Percentiles rank a stretch among this genome's conserved stretches.
Conservation (phyloP, 2,888 invertebrate genomes). For the Drosophila nr. perissopoda region DNA sequence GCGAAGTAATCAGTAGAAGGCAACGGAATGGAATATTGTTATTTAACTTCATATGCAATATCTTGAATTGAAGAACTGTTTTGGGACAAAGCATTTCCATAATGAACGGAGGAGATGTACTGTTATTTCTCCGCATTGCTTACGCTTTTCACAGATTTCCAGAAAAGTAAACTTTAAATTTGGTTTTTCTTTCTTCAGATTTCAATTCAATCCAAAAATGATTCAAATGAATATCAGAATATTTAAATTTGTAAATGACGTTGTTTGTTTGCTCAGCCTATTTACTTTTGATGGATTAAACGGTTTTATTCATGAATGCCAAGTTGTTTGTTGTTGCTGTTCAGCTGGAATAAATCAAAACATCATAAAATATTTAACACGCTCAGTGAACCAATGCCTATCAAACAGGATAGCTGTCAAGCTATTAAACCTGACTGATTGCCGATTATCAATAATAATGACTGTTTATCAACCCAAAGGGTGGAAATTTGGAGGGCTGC, state of each 20-base stretch:
- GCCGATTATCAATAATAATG: not conserved
- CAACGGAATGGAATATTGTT: not conserved
- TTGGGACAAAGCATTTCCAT: not conserved
- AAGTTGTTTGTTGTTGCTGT: conserved; percentile 8
- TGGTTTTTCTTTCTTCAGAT: not conserved
- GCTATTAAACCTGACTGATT: not conserved
- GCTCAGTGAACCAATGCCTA: conserved; percentile 3
- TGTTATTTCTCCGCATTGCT: not conserved
- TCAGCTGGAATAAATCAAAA: conserved; percentile 9
- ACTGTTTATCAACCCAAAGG: not conserved
- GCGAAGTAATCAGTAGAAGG: not conserved
- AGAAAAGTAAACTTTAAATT: not conserved
- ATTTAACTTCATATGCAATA: not conserved
- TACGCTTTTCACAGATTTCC: too few species aligned
- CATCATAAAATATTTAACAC: conserved; percentile 19
- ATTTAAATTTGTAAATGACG: conserved; percentile 15
- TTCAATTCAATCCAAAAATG: not conserved
- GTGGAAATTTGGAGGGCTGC: not conserved
- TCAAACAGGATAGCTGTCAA: conserved; percentile 2
- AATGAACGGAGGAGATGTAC: not conserved
- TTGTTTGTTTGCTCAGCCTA: not conserved
- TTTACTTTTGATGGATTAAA: conserved; percentile 1
- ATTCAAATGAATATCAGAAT: conserved; percentile 15
- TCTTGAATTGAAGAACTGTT: not conserved
- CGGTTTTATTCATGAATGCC: conserved; percentile 1